phyloP scores from a whole-genome alignment of 2,797 vertebrate species.

The Pantherophis alleghaniensis region DNA sequence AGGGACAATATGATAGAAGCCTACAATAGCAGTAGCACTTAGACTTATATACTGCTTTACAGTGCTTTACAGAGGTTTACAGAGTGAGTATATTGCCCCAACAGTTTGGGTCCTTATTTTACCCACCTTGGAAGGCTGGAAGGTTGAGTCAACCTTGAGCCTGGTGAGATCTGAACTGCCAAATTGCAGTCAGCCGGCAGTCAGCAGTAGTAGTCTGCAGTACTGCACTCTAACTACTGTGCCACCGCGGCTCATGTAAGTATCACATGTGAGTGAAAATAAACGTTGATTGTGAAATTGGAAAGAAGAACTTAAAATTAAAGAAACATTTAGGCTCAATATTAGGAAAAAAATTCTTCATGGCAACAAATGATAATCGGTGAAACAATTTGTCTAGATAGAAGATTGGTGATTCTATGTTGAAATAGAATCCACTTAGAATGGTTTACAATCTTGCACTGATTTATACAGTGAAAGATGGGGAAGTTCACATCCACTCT shows the following conservation, averaged over 20 bases:
- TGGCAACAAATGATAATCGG: background rate
- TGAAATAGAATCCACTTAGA: background rate
- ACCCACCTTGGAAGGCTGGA: too few species aligned
- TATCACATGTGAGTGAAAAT: background rate
- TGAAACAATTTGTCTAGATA: background rate
- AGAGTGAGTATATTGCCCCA: too few species aligned
- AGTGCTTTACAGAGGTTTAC: too few species aligned
- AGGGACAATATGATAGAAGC: background rate
- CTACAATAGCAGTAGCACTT: background rate
- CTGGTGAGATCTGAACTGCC: too few species aligned
- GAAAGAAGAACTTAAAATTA: background rate
- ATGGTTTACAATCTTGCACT: background rate
- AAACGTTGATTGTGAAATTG: background rate
- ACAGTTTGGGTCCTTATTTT: too few species aligned
- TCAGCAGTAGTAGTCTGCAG: too few species aligned
- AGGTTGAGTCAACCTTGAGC: too few species aligned
- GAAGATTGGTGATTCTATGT: background rate
- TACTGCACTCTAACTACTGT: too few species aligned
- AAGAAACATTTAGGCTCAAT: background rate
- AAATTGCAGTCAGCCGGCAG: too few species aligned
- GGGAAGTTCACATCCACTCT: background rate
- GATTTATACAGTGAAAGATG: background rate
- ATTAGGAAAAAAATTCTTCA: background rate
- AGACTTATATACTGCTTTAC: too few species aligned
- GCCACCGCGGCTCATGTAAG: too few species aligned